Percentiles rank a stretch among this genome's conserved stretches.
These are phyloP conservation scores for Stomatorhinus walkeri DNA, from an alignment of 2,797 vertebrate species.

Conservation along the genomic window DNA sequence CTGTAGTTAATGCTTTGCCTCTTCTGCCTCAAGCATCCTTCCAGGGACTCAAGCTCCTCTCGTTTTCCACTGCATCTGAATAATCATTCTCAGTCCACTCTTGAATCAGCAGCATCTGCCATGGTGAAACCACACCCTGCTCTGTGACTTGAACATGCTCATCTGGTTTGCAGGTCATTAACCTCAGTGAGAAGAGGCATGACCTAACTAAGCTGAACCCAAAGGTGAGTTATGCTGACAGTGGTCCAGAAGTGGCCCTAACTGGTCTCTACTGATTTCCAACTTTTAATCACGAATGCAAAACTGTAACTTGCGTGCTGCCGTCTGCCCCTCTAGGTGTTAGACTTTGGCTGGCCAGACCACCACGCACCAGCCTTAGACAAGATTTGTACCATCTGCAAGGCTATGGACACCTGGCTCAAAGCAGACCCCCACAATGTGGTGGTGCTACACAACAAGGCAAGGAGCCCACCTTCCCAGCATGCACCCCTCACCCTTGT, in stretches of 20 bases:
- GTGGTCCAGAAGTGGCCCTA: not conserved
- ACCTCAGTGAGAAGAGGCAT: constrained; percentile 84
- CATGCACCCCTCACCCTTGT: not conserved
- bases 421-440: constrained; percentile 79
- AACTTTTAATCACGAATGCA: not conserved
- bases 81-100: not conserved
- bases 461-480: constrained; percentile 41
- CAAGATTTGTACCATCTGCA: constrained; percentile 97
- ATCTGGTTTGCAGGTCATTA: constrained; percentile 75
- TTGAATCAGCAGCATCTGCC: not conserved
- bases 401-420: constrained; percentile 98
- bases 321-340: constrained; percentile 58
- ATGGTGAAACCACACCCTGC: not conserved
- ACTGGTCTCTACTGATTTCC: not conserved
- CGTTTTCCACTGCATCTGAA: not conserved
- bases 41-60: not conserved
- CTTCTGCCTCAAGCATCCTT: not conserved
- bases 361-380: constrained; percentile 90
- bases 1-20: not conserved
- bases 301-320: not conserved
- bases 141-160: not conserved
- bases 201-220: constrained; percentile 84
- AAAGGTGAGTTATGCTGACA: constrained; percentile 65
- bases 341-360: constrained; percentile 96
- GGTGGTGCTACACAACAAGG: constrained; percentile 94